Base-by-base conservation (phyloP, 1,140 invertebrate genomes). In the Lordiphosa mommai region DNA sequence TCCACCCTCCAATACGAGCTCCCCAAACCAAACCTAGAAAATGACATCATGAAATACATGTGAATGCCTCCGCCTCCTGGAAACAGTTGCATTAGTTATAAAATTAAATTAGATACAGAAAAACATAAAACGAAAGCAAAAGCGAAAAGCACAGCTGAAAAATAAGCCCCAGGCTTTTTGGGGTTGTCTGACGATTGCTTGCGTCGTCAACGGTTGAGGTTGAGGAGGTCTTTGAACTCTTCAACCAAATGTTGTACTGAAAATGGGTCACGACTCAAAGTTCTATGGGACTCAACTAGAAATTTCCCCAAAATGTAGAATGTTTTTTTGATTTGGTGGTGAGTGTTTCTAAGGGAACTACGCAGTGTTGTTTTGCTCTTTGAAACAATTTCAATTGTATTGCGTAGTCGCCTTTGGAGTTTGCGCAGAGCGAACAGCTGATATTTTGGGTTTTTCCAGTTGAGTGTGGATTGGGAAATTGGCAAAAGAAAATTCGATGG, bases 181-280 rank as follows among this genome's bases (percentile, higher is more conserved):
- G 74, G 76, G 73, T 80, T 80, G 70, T 61, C 37, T 20, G 10
- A 1, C 10, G 10, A n/a, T 41, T 9, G 14, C n/a, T 12, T 9
- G n/a, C 33, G 47, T 16, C 27, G 29, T 17, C 50, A 20, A 12
- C 50, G 7, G 9, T 32, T 12, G 46, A 59, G 71, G 73, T 80
- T 32, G 29, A 10, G 55, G 48, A 70, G 74, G 74, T 80, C 74
- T 80, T 80, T 80, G 74, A 80, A 80, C 74, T 82, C 67, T 40
- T 23, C 59, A 34, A 33, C 48, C 37, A 6, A 51, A 72, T 50
- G 34, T 72, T 58, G 52, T 50, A 61, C 76, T n/a, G 53, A 74
- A 80, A 80, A 80, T 82, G 61, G 77, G 76, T 82, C 77, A 80
- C 56, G 55, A 60, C 60, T 61, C 52, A 63, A 55, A 49, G 40